These are phyloP conservation scores for Steatornis caripensis DNA, from an alignment of 2,113 vertebrate genomes.

Conservation along the genomic window DNA sequence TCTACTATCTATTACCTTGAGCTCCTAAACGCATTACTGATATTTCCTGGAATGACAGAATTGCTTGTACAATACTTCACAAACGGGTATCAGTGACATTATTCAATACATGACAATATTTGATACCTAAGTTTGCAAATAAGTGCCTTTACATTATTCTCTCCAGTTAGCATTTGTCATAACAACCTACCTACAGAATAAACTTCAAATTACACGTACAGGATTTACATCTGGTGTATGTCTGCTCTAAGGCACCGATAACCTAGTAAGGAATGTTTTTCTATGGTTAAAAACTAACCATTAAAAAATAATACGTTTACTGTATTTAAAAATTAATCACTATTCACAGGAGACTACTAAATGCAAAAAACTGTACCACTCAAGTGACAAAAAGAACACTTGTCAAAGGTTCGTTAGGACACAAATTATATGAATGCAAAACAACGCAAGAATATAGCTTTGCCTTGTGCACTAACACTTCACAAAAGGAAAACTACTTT, in stretches of 20 bases:
- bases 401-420: background rate
- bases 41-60: background rate
- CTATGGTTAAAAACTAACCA: background rate
- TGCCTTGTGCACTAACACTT: background rate
- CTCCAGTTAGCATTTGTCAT: background rate
- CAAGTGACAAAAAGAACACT: background rate
- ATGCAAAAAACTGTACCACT: background rate
- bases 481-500: background rate
- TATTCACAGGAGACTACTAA: background rate
- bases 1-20: background rate
- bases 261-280: background rate
- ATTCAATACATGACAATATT: background rate
- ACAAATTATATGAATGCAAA: background rate
- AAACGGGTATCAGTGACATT: background rate
- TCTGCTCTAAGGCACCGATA: background rate
- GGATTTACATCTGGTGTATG: background rate
- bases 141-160: background rate
- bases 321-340: background rate
- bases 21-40: background rate
- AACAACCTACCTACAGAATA: background rate
- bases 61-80: background rate
- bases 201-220: background rate
- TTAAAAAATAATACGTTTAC: background rate
- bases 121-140: background rate
- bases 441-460: background rate